Evolutionary conservation across 2,113 vertebrate species (phyloP).

Genomic region (Notarius lentiginosus): DNA sequence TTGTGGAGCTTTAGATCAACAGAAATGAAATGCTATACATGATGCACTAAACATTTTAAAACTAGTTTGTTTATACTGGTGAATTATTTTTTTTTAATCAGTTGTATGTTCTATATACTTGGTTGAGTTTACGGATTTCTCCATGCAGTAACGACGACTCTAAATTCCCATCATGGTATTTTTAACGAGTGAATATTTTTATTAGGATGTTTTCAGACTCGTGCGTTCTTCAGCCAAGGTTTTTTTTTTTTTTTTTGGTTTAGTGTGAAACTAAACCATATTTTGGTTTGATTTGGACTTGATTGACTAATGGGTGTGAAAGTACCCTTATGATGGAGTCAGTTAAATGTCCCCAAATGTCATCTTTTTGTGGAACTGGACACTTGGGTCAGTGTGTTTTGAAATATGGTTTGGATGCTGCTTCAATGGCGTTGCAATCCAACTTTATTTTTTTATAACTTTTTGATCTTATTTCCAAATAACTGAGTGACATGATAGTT

Average conservation of each 20-base stretch:
- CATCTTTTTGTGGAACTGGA: too few relatives aligned
- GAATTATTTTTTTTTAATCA: too few relatives aligned
- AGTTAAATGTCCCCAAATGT: too few relatives aligned
- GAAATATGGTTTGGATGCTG: too few relatives aligned
- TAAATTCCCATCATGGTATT: background rate
- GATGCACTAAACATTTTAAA: too few relatives aligned
- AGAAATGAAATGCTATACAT: background rate
- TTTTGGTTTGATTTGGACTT: too few relatives aligned
- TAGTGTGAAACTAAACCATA: too few relatives aligned
- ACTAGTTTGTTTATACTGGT: too few relatives aligned
- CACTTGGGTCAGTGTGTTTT: too few relatives aligned
- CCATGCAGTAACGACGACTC: background rate
- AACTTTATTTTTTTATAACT: background rate
- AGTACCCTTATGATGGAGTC: too few relatives aligned
- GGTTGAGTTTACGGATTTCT: background rate
- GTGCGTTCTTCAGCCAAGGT: background rate
- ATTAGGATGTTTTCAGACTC: background rate
- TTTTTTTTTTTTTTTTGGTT: too few relatives aligned
- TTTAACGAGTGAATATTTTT: background rate
- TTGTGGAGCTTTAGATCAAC: background rate
- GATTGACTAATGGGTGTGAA: too few relatives aligned
- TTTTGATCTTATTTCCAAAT: background rate
- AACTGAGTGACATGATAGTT: background rate
- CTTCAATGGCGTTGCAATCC: background rate
- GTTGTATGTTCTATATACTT: background rate